phyloP scores from a whole-genome alignment of 2,797 vertebrate genomes.

The Argentina silus region DNA sequence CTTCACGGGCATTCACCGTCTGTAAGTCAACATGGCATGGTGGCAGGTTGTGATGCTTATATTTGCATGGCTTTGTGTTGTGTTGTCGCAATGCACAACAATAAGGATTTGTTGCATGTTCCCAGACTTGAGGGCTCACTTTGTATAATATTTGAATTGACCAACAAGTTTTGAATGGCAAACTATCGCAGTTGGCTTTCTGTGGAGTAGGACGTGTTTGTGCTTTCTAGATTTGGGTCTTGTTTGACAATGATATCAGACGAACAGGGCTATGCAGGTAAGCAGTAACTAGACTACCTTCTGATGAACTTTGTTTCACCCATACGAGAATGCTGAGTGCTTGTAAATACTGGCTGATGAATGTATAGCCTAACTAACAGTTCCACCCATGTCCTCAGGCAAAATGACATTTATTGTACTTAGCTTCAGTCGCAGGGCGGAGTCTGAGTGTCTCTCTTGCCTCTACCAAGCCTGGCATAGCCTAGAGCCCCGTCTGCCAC shows the following conservation, averaged over 20 bases:
- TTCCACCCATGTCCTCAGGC: constrained; percentile 20
- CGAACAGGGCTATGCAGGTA: not conserved
- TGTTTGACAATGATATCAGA: not conserved
- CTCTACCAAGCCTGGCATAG: not conserved
- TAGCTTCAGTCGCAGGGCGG: constrained; percentile 2
- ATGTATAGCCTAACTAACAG: not conserved
- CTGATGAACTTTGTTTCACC: not conserved
- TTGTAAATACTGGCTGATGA: not conserved
- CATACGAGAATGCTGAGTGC: not conserved
- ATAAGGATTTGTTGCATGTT: not conserved
- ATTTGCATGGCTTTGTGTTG: constrained; percentile 7
- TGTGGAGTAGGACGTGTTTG: constrained; percentile 1
- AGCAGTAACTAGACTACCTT: not conserved
- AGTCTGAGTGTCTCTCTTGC: constrained; percentile 14
- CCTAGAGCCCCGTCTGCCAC: constrained; percentile 1
- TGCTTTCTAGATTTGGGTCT: not conserved
- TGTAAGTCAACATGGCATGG: not conserved
- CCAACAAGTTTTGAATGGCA: constrained; percentile 32
- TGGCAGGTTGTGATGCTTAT: constrained; percentile 11
- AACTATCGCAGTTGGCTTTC: constrained; percentile 5
- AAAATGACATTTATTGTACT: not conserved
- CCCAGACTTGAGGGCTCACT: not conserved
- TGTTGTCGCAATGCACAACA: not conserved
- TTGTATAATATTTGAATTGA: constrained; percentile 45
- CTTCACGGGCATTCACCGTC: not conserved